These are phyloP conservation scores for Entomobrya proxima DNA, from an alignment of 2,888 invertebrate genomes.

Conservation along the genomic window DNA sequence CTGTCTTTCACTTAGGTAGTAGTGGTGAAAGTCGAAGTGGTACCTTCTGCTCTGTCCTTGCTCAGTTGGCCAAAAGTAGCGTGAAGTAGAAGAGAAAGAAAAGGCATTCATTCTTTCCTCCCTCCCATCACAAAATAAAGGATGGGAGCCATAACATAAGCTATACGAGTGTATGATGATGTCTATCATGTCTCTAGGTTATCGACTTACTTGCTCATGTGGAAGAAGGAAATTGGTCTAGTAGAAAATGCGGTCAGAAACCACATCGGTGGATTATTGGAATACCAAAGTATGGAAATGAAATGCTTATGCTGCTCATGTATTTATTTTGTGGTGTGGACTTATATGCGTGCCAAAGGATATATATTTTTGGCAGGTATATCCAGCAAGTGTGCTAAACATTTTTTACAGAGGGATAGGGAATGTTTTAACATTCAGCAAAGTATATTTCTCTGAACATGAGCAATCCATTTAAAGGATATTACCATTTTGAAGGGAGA, in stretches of 20 bases:
- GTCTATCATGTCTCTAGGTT: slow-evolving; percentile 45
- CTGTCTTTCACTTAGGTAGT: not conserved
- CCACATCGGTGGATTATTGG: slow-evolving; percentile 24
- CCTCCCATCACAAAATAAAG: slow-evolving; percentile 8
- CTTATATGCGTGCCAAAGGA: not conserved
- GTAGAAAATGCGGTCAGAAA: slow-evolving; percentile 40
- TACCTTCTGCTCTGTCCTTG: not conserved
- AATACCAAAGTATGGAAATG: slow-evolving; percentile 31
- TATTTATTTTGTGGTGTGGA: not conserved
- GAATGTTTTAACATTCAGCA: too few species aligned
- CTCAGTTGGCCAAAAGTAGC: not conserved
- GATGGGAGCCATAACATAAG: not conserved
- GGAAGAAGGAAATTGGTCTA: slow-evolving; percentile 24
- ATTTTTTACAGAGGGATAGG: too few species aligned
- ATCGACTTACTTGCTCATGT: slow-evolving; percentile 40
- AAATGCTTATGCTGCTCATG: not conserved
- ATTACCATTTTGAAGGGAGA: not conserved
- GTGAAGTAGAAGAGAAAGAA: not conserved
- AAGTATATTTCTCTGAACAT: not conserved
- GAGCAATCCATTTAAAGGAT: not conserved
- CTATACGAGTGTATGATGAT: slow-evolving; percentile 1
- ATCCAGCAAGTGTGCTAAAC: too few species aligned
- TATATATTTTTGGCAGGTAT: not conserved
- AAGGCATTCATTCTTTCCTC: slow-evolving; percentile 13
- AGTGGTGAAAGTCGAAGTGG: not conserved